Conservation (phyloP, 2,113 vertebrate species). For the Myotis lucifugus region DNA sequence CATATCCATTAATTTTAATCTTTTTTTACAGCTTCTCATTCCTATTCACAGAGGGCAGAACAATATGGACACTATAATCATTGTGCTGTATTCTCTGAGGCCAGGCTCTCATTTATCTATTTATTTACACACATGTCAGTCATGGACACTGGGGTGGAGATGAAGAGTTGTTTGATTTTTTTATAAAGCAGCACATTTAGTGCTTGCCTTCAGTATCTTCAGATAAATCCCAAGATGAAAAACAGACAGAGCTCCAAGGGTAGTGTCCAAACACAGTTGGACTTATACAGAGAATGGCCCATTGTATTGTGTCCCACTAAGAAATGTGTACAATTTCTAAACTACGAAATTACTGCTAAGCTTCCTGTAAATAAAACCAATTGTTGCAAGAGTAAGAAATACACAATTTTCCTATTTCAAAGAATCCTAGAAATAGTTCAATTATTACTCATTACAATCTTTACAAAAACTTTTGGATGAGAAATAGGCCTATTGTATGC, state of each 20-base stretch:
- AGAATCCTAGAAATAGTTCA: not conserved
- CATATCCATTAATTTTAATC: not conserved
- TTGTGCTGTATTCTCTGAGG: not conserved
- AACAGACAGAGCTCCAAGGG: not conserved
- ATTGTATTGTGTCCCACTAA: not conserved
- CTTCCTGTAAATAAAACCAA: not conserved
- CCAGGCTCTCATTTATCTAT: not conserved
- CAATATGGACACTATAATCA: not conserved
- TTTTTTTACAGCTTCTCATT: not conserved
- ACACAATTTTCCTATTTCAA: not conserved
- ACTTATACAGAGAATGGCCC: not conserved
- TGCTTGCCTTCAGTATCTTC: not conserved
- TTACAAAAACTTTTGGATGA: not conserved
- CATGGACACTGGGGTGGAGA: not conserved
- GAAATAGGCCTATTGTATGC: not conserved
- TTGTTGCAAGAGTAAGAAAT: not conserved
- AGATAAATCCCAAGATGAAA: not conserved
- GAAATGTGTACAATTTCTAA: constrained; percentile 4
- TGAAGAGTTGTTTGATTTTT: not conserved
- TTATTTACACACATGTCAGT: not conserved
- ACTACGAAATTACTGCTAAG: not conserved
- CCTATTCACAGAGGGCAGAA: not conserved
- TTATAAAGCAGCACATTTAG: constrained; percentile 20
- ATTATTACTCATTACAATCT: not conserved
- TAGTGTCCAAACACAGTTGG: not conserved